These are phyloP conservation scores for Guaruba guarouba DNA, from an alignment of 2,113 vertebrate genomes.

Conservation along the genomic window DNA sequence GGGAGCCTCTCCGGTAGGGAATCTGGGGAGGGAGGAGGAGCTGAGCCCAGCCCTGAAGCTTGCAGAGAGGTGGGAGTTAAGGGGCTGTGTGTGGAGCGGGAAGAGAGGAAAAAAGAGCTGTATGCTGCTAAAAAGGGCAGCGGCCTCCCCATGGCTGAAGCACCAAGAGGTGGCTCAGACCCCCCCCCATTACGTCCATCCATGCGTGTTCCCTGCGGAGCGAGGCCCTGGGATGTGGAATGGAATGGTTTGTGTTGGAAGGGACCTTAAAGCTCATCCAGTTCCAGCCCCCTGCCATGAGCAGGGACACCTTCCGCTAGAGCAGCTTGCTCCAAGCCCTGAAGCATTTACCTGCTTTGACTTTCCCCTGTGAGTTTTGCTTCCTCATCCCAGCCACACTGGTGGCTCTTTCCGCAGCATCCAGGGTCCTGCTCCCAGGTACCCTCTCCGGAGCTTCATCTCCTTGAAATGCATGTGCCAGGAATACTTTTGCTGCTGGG, in stretches of 20 bases:
- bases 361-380: neutral
- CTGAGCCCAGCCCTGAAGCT: neutral
- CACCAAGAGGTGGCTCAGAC: neutral
- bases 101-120: neutral
- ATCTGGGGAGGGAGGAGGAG: neutral
- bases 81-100: neutral
- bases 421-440: neutral
- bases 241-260: neutral
- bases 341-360: conserved; percentile 21
- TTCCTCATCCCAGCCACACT: neutral
- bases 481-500: neutral
- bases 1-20: rapidly evolving
- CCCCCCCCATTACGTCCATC: neutral
- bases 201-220: too few relatives aligned
- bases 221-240: neutral
- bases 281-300: neutral
- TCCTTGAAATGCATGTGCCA: neutral
- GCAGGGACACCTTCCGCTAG: neutral
- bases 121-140: neutral
- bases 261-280: neutral
- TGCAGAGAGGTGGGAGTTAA: neutral
- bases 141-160: neutral
- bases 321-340: neutral
- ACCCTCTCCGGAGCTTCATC: rapidly evolving
- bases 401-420: neutral